Percentiles rank a stretch among this genome's conserved stretches.
Conservation (phyloP, 2,888 invertebrate species). For the Cetonia aurata region DNA sequence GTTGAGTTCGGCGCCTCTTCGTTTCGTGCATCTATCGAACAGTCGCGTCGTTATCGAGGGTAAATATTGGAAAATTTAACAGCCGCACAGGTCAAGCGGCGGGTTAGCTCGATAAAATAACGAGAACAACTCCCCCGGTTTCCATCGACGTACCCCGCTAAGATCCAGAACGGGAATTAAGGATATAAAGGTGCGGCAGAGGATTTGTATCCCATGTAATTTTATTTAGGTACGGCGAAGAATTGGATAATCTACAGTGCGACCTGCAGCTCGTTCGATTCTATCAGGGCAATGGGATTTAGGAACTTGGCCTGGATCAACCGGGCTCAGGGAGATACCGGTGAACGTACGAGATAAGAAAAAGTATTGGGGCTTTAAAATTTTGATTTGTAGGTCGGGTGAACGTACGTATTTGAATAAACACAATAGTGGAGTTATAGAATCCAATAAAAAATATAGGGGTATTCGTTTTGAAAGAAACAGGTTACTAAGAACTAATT, state of each 20-base stretch:
- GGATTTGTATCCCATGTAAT: conserved; percentile 38
- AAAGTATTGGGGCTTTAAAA: too few species aligned
- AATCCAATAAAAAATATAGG: too few species aligned
- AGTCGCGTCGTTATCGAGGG: not conserved
- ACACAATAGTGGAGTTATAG: too few species aligned
- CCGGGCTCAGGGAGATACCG: conserved; percentile 13
- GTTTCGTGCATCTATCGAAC: conserved; percentile 17
- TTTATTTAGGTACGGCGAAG: conserved; percentile 28
- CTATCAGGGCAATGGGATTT: conserved; percentile 32
- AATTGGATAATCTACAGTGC: conserved; percentile 36
- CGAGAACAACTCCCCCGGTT: conserved; percentile 4
- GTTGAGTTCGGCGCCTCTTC: not conserved
- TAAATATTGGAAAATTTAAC: conserved; percentile 34
- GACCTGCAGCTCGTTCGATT: conserved; percentile 19
- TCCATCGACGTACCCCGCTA: conserved; percentile 18
- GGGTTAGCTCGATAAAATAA: conserved; percentile 29
- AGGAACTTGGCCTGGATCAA: conserved; percentile 18
- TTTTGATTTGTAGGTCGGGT: too few species aligned
- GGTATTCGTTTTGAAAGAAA: too few species aligned
- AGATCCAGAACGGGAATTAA: conserved; percentile 11
- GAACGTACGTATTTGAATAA: too few species aligned
- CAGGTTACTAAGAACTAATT: too few species aligned
- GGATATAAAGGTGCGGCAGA: conserved; percentile 18
- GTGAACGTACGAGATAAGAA: conserved; percentile 13
- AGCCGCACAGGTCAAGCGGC: conserved; percentile 19